phyloP scores from a whole-genome alignment of 2,888 invertebrate species.

The Cordylochernes scorpioides region DNA sequence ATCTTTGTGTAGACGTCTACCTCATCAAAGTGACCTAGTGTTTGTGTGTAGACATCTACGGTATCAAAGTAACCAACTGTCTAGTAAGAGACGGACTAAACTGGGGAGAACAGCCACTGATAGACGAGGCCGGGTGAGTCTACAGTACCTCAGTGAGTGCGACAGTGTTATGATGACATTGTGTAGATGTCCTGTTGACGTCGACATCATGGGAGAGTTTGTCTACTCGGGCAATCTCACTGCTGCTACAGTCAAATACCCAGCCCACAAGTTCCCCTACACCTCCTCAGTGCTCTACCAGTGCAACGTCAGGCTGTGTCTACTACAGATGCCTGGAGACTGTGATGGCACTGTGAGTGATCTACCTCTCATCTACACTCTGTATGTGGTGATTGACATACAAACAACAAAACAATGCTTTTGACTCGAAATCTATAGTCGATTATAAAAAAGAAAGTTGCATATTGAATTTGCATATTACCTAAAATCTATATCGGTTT shows the following conservation, averaged over 20 bases:
- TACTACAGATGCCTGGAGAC: constrained; percentile 34
- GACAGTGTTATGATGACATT: too few relatives aligned
- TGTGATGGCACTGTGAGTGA: constrained; percentile 33
- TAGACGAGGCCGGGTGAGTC: constrained; percentile 30
- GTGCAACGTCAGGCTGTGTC: constrained; percentile 60
- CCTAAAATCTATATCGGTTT: too few relatives aligned
- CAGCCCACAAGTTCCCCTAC: constrained; percentile 81
- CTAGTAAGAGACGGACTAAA: constrained; percentile 65
- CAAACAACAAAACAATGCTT: too few relatives aligned
- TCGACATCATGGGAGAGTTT: constrained; percentile 75
- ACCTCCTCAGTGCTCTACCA: constrained; percentile 80
- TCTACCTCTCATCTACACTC: too few relatives aligned
- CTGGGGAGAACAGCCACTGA: constrained; percentile 69
- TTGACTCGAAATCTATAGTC: too few relatives aligned
- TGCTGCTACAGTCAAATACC: constrained; percentile 55
- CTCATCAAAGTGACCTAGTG: too few relatives aligned
- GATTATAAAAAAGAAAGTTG: too few relatives aligned
- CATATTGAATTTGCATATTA: too few relatives aligned
- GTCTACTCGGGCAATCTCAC: constrained; percentile 48
- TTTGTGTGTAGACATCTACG: constrained; percentile 27
- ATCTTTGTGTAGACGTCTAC: too few relatives aligned
- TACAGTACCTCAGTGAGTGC: too few relatives aligned
- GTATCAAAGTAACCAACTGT: constrained; percentile 60
- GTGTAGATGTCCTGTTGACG: constrained; percentile 54
- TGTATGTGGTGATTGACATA: too few relatives aligned